Base-by-base conservation (phyloP, 1,140 invertebrate genomes). In the Drosophila funebris region DNA sequence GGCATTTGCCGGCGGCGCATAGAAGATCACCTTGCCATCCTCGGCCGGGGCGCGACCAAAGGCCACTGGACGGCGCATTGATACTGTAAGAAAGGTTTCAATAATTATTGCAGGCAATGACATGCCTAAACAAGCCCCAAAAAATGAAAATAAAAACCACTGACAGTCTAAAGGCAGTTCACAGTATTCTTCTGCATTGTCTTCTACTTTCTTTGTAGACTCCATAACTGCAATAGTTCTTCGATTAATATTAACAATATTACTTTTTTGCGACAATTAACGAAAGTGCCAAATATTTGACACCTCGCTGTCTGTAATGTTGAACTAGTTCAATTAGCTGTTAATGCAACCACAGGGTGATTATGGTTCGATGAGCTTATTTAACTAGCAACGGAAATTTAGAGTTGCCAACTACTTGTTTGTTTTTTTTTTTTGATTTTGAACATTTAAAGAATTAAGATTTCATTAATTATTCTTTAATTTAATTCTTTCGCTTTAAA, bases 11-110 rank as follows among this genome's bases (percentile, higher is more conserved):
- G 90, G 90, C 62, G 90, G 90, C 14, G 90, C 90, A 75, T 91
- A 91, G 50, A 91, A 91, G 56, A 91, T 91, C 9, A 91, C 90
- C 69, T 91, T 90, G 41, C 80, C 76, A 71, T 90, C 90, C 72
- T 88, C 83, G 52, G 84, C 62, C 33, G 84, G 84, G 29, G 84
- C 79, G 48, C 83, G 85, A 50, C 83, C 76, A 58, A 68, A 71
- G 73, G 69, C 83, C 68, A 87, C 78, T 87, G 82, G 83, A 87
- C 82, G 82, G 82, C 78, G 82, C 83, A 87, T 53, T 44, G 82
- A 82, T 66, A 87, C 82, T 87, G 82, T 11, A 72, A 24, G 39
- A 14, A 36, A 20, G 8, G 1, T 61, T 66, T n/a, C 5, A 68
- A 5, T 37, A 4, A 11, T 78, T 72, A 77, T 53, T 62, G 31